These are phyloP conservation scores for Rhodophaea formosa DNA, from an alignment of 2,888 invertebrate species.

Conservation along the genomic window DNA sequence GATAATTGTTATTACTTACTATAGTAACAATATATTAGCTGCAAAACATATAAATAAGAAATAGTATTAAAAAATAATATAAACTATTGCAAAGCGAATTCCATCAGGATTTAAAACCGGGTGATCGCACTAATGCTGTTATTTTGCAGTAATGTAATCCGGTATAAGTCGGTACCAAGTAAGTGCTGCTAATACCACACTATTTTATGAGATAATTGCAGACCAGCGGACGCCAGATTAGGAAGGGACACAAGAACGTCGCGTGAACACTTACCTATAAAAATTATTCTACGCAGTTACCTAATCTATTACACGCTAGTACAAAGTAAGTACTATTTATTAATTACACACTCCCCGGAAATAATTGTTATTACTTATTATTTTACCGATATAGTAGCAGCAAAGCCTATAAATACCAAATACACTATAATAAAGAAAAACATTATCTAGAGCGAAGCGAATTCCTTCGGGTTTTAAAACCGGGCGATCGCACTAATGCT, in stretches of 20 bases:
- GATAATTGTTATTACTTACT: too few species aligned
- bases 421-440: constrained; percentile 6
- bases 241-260: constrained; percentile 13
- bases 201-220: constrained; percentile 78
- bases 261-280: constrained; percentile 2
- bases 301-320: too few species aligned
- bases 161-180: constrained; percentile 66
- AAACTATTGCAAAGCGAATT: not conserved
- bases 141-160: constrained; percentile 60
- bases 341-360: too few species aligned
- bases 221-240: constrained; percentile 48
- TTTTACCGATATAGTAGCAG: too few species aligned
- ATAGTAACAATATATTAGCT: too few species aligned
- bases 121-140: constrained; percentile 37
- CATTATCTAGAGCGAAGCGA: not conserved
- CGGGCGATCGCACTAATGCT: constrained; percentile 31
- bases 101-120: constrained; percentile 6
- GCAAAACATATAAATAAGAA: not conserved
- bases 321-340: too few species aligned
- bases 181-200: constrained; percentile 71
- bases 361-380: too few species aligned
- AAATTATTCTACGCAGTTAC: too few species aligned
- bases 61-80: constrained; percentile 1
- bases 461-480: constrained; percentile 6
- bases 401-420: not conserved